A percentile compares a stretch with the other conserved stretches of the same genome.
phyloP scores from a whole-genome alignment of 2,888 invertebrate species.

The Operophtera brumata region DNA sequence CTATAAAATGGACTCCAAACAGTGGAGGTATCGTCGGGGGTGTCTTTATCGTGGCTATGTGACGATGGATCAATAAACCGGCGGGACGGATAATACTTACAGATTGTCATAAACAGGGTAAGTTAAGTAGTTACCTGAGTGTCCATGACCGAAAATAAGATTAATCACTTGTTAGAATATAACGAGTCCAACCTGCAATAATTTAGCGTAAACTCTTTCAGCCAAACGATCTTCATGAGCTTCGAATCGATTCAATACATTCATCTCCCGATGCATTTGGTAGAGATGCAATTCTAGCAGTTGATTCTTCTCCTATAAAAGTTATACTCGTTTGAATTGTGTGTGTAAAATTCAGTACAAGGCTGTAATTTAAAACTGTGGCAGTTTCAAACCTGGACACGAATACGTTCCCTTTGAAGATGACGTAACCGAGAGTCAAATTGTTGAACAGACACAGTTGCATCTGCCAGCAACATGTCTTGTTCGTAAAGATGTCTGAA shows the following conservation, averaged over 20 bases:
- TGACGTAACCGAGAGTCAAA: slow-evolving; percentile 84
- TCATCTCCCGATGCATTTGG: slow-evolving; percentile 86
- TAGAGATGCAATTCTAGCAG: slow-evolving; percentile 83
- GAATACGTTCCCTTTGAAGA: slow-evolving; percentile 79
- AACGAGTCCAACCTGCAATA: slow-evolving; percentile 70
- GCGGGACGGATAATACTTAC: too few relatives aligned
- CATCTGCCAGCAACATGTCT: slow-evolving; percentile 81
- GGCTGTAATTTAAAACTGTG: too few relatives aligned
- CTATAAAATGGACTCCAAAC: too few relatives aligned
- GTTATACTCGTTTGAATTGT: not conserved
- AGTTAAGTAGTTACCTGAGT: too few relatives aligned
- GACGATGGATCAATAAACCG: too few relatives aligned
- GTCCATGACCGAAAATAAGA: too few relatives aligned
- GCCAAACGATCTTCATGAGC: slow-evolving; percentile 83
- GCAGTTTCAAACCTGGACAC: slow-evolving; percentile 70
- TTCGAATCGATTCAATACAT: slow-evolving; percentile 87
- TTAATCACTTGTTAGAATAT: too few relatives aligned
- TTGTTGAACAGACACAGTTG: slow-evolving; percentile 79
- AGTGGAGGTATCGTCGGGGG: too few relatives aligned
- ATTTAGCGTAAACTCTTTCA: slow-evolving; percentile 79
- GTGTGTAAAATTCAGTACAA: too few relatives aligned
- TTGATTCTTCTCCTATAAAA: slow-evolving; percentile 60
- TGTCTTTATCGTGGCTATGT: too few relatives aligned
- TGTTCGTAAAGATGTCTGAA: slow-evolving; percentile 83
- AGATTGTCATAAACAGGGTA: too few relatives aligned